Evolutionary conservation across 2,797 vertebrate species (phyloP).

Genomic region (Gymnopithys bicolor): DNA sequence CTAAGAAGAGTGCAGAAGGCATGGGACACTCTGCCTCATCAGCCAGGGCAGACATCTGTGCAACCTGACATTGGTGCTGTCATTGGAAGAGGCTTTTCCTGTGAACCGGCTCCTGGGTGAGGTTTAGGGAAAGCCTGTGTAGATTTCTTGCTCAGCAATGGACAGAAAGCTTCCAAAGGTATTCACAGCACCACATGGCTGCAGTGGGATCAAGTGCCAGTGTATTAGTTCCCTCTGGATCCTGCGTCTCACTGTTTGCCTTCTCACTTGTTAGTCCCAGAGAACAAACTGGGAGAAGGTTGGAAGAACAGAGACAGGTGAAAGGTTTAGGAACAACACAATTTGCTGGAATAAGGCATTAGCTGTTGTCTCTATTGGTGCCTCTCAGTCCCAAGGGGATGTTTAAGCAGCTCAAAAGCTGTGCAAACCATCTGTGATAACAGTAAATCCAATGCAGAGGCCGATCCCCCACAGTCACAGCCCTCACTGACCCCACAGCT

Average conservation of each 20-base stretch:
- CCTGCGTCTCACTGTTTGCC: background rate
- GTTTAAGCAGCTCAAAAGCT: background rate
- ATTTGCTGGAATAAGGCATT: background rate
- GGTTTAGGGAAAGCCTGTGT: background rate
- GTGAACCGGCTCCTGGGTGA: background rate
- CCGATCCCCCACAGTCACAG: rapidly evolving
- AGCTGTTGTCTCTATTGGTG: background rate
- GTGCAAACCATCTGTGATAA: background rate
- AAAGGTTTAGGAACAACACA: background rate
- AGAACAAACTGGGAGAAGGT: background rate
- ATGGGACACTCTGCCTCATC: rapidly evolving
- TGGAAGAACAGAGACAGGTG: background rate
- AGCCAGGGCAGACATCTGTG: background rate
- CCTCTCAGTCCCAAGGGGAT: background rate
- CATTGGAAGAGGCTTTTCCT: background rate
- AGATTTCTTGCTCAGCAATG: background rate
- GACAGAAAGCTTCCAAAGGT: background rate
- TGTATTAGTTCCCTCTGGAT: background rate
- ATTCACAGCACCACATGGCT: background rate
- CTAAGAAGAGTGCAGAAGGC: background rate
- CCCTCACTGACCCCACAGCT: background rate
- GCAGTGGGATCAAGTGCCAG: background rate
- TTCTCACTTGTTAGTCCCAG: background rate
- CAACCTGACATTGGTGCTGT: background rate
- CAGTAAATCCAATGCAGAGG: background rate